phyloP scores from a whole-genome alignment of 2,888 invertebrate genomes.

The Vannuccia rotundouncinata region DNA sequence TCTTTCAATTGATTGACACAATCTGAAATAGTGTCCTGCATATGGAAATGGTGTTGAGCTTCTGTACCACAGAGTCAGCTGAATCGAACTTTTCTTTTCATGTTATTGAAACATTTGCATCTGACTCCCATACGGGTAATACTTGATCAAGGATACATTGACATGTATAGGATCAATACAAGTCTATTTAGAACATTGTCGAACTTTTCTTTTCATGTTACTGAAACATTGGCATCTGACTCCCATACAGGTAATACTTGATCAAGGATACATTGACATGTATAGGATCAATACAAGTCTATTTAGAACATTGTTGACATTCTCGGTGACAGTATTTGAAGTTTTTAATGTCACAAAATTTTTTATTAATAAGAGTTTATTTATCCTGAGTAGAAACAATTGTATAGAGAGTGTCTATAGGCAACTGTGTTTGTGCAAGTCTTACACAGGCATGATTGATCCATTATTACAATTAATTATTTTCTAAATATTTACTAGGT shows the following conservation, averaged over 20 bases:
- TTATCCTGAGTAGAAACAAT: not conserved
- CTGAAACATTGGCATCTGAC: too few relatives aligned
- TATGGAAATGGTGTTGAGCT: not conserved
- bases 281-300: constrained; percentile 24
- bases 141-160: constrained; percentile 14
- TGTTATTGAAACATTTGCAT: constrained; percentile 12
- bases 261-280: constrained; percentile 14
- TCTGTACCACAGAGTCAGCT: constrained; percentile 20
- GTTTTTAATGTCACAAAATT: constrained; percentile 3
- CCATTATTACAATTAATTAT: too few relatives aligned
- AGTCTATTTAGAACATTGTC: constrained; percentile 4
- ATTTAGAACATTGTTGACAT: constrained; percentile 9
- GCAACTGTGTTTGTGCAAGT: not conserved
- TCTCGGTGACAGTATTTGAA: constrained; percentile 17
- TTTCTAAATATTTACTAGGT: too few relatives aligned
- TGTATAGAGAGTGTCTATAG: not conserved
- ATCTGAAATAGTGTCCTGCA: constrained; percentile 1
- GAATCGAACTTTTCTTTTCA: constrained; percentile 12
- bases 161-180: constrained; percentile 19
- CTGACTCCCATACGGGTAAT: constrained; percentile 23
- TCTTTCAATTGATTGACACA: constrained; percentile 25
- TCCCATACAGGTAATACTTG: constrained; percentile 20
- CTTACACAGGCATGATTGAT: not conserved
- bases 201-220: too few relatives aligned
- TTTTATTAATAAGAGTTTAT: not conserved